Evolutionary conservation across 2,113 vertebrate genomes (phyloP), one percentile per base, ranked within the genome.

Genomic region (Sturnus vulgaris): DNA sequence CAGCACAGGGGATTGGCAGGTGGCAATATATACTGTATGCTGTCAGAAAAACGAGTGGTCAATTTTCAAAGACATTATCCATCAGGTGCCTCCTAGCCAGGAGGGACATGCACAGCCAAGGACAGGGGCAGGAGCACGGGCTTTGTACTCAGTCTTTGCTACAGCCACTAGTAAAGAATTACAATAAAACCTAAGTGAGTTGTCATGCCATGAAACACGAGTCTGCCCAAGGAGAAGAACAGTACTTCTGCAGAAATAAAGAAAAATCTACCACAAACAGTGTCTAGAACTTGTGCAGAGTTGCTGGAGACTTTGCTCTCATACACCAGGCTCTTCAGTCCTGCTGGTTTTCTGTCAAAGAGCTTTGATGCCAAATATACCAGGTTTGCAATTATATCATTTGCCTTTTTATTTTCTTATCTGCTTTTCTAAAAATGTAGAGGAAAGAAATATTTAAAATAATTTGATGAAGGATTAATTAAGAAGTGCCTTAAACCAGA

Each of bases 131-230:
- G 73, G 28, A 55, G 17, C 86, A 70, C 0, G 0, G 69, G 37
- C 7, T 40, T 56, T 39, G 42, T 59, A 5, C 56, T 83, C 49
- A 7, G 16, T 1, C 80, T 70, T 68, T 8, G 1, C 64, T 63
- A 31, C 44, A 59, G 13, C 24, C 63, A 21, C 49, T 1, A 3
- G 13, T 47, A 27, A 86, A 75, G 40, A 56, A 42, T 46, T 31
- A 13, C 88, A 77, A 92, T 75, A 90, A 95, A 95, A 81, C 68
- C 73, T 55, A 86, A 95, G 78, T 60, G 75, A 76, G 49, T 6
- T 64, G 76, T 15, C 33, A 47, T 44, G 42, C 80, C 72, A 49
- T 3, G 13, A 82, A 96, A 92, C 42, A 71, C 15, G 3, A 90
- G 55, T 50, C 63, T 88, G 40, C 18, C 88, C 60, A 37, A 83